These are phyloP conservation scores for Hormaphis cornu DNA, from an alignment of 1,140 invertebrate species.

Conservation along the genomic window DNA sequence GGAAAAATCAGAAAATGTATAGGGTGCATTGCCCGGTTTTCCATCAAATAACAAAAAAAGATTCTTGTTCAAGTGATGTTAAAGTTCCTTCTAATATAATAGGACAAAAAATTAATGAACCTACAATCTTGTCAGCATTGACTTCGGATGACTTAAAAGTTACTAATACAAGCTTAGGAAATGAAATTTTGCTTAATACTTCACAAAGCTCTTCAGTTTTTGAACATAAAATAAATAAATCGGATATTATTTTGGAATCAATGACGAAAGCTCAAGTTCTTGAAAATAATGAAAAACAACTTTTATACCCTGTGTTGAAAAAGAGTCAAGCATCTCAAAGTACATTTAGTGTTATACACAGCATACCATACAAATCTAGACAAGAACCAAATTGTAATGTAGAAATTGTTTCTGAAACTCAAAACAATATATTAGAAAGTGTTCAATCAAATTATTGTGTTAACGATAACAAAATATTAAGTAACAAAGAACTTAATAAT, in stretches of 20 bases:
- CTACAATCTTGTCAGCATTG: neutral
- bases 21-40: conserved; percentile 8
- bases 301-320: neutral
- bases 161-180: neutral
- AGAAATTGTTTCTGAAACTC: neutral
- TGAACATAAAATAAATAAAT: conserved; percentile 7
- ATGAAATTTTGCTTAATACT: conserved; percentile 2
- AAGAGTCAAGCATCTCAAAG: conserved; percentile 26
- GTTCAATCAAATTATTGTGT: neutral
- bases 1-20: conserved; percentile 19
- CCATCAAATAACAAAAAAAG: conserved; percentile 14
- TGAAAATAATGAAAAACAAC: conserved; percentile 3
- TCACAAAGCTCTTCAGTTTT: neutral
- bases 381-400: neutral
- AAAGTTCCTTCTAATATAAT: conserved; percentile 7
- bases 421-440: neutral
- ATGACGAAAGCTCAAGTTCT: neutral
- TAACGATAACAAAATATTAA: neutral
- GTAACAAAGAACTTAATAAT: neutral
- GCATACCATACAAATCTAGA: neutral
- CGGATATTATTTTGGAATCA: neutral
- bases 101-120: conserved; percentile 14
- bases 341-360: conserved; percentile 10
- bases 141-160: neutral
- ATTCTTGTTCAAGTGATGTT: conserved; percentile 3